Evolutionary conservation across 2,113 vertebrate genomes (phyloP).

Genomic region (Oceanodroma tethys): DNA sequence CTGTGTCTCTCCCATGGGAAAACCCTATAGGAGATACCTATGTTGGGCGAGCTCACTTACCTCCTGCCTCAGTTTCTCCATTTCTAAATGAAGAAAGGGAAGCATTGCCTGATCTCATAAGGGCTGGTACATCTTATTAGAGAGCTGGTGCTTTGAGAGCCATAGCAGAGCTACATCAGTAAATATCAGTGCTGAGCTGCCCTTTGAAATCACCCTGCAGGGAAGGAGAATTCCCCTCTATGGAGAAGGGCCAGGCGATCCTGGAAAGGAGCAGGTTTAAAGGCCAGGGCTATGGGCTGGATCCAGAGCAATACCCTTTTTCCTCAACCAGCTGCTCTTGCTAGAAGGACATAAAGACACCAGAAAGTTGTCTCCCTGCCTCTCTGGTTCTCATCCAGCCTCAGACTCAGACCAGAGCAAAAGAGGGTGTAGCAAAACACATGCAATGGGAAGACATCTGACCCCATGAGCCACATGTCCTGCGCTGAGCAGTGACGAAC

Average conservation of each 20-base stretch:
- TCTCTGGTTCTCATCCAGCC: background rate
- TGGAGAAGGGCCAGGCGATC: background rate
- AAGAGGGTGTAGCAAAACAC: background rate
- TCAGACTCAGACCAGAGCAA: background rate
- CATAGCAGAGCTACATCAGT: accelerated
- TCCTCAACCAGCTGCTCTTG: background rate
- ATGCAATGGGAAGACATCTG: background rate
- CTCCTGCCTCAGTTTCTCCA: background rate
- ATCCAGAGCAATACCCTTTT: background rate
- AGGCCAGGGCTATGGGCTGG: background rate
- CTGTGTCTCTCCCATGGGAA: background rate
- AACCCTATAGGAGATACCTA: background rate
- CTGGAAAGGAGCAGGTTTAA: background rate
- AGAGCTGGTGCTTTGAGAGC: background rate
- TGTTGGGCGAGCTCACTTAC: background rate
- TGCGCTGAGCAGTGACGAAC: background rate
- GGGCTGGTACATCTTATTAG: background rate
- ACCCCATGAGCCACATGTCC: background rate
- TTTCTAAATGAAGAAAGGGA: background rate
- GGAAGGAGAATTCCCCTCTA: background rate
- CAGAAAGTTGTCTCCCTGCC: background rate
- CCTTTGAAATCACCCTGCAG: background rate
- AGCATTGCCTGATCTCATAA: accelerated
- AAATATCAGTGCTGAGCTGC: background rate
- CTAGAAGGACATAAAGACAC: background rate